Percentiles rank a stretch among this genome's conserved stretches.
These are phyloP conservation scores for Dermochelys coriacea DNA, from an alignment of 2,797 vertebrate genomes.

Conservation along the genomic window DNA sequence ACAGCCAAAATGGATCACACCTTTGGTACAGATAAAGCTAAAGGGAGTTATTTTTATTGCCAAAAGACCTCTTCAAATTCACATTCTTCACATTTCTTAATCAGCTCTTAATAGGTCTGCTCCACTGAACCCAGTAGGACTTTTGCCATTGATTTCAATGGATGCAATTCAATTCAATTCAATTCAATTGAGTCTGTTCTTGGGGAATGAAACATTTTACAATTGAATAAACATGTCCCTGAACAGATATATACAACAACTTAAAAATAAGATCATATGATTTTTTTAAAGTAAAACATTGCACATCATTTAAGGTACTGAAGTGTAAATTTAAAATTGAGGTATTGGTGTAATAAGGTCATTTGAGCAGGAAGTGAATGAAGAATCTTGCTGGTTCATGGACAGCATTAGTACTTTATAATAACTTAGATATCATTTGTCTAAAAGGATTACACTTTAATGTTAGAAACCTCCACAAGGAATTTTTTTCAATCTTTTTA, in stretches of 20 bases:
- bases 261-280: background rate
- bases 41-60: background rate
- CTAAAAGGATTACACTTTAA: background rate
- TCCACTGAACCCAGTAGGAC: background rate
- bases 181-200: background rate
- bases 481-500: background rate
- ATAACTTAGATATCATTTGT: background rate
- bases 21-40: background rate
- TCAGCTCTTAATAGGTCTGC: background rate
- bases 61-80: background rate
- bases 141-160: background rate
- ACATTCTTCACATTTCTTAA: background rate
- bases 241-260: background rate
- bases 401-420: background rate
- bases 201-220: background rate
- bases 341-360: background rate
- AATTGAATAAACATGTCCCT: background rate
- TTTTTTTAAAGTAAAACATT: background rate
- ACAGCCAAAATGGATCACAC: background rate
- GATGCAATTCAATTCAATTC: too few species aligned
- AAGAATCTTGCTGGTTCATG: background rate
- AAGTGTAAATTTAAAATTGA: background rate
- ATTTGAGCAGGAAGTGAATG: background rate
- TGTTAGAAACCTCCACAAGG: background rate
- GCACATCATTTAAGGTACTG: background rate